Conservation (phyloP, 2,797 vertebrate genomes). For the Pitangus sulphuratus region DNA sequence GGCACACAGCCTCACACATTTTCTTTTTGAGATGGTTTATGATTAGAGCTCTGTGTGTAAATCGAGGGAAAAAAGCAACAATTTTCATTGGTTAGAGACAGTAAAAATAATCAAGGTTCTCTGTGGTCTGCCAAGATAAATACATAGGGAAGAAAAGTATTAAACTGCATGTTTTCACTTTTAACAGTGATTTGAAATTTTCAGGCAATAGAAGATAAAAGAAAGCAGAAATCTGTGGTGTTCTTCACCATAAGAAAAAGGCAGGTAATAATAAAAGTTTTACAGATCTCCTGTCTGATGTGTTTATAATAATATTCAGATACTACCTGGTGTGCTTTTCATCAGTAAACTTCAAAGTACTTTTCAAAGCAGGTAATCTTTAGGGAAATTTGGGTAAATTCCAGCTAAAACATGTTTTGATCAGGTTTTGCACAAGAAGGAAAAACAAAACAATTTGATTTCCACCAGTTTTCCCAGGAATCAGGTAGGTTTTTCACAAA, state of each 20-base stretch:
- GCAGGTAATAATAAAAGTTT: not conserved
- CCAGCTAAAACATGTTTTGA: not conserved
- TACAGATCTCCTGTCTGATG: not conserved
- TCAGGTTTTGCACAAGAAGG: not conserved
- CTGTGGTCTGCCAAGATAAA: not conserved
- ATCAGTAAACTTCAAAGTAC: conserved; percentile 6
- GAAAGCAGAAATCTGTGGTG: not conserved
- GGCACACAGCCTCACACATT: not conserved
- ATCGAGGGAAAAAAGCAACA: conserved; percentile 20
- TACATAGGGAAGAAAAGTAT: not conserved
- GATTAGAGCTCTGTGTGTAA: conserved; percentile 18
- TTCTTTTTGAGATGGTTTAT: conserved; percentile 30
- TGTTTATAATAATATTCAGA: conserved; percentile 1
- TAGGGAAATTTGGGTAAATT: not conserved
- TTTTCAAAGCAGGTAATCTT: conserved; percentile 4
- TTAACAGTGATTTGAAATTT: conserved; percentile 4
- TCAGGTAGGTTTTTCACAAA: not conserved
- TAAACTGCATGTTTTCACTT: not conserved
- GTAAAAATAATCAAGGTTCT: conserved; percentile 13
- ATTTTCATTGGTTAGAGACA: not conserved
- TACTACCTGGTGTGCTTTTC: conserved; percentile 3
- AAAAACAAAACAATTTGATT: not conserved
- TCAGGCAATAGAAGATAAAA: not conserved
- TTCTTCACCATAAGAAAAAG: not conserved
- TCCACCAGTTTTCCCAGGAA: not conserved